These are phyloP conservation scores for Muscina levida DNA, from an alignment of 2,888 invertebrate genomes.

Conservation along the genomic window DNA sequence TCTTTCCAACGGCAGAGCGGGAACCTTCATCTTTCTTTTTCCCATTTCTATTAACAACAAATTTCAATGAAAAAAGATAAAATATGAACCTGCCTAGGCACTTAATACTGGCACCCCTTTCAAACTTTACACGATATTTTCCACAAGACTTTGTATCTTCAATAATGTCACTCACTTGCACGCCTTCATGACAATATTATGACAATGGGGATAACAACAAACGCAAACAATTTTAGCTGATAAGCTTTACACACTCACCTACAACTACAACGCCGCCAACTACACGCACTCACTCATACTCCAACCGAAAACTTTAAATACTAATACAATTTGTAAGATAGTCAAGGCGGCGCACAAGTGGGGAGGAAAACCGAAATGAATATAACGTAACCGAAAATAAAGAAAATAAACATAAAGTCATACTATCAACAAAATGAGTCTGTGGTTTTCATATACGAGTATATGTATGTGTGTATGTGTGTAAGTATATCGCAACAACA, in stretches of 20 bases:
- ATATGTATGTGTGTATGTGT: no score
- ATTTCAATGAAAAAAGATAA: no score
- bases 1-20: no score
- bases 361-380: slow-evolving; percentile 7
- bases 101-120: no score
- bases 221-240: slow-evolving; percentile 51
- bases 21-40: no score
- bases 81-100: no score
- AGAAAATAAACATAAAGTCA: slow-evolving; percentile 30
- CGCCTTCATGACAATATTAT: slow-evolving; percentile 59
- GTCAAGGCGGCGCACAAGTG: not conserved
- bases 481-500: no score
- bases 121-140: no score
- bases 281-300: not conserved
- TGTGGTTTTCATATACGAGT: slow-evolving; percentile 5
- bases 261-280: not conserved
- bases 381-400: slow-evolving; percentile 15
- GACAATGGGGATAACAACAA: slow-evolving; percentile 44
- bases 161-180: slow-evolving; percentile 64
- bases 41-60: no score
- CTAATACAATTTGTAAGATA: slow-evolving; percentile 33
- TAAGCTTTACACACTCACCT: slow-evolving; percentile 43
- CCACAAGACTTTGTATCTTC: slow-evolving; percentile 55
- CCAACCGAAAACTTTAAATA: slow-evolving; percentile 24
- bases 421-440: slow-evolving; percentile 21